Conservation (phyloP, 2,113 vertebrate species). For the Accipiter cooperii region DNA sequence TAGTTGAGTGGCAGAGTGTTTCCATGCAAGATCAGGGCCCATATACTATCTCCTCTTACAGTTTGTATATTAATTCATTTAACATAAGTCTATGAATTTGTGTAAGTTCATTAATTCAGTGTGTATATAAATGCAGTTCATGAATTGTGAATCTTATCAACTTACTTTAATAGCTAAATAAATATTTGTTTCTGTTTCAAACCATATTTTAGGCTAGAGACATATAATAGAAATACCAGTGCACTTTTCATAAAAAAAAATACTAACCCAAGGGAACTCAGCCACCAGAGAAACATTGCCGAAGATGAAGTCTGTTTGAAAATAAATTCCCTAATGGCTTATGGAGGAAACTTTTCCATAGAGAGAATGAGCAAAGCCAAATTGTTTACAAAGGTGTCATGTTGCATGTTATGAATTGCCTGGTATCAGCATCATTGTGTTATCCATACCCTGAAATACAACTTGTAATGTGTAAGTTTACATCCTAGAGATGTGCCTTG, state of each 20-base stretch:
- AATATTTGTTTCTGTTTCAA: slow-evolving; percentile 34
- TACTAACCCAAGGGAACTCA: neutral
- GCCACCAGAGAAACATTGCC: neutral
- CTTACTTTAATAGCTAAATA: slow-evolving; percentile 8
- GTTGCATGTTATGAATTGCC: neutral
- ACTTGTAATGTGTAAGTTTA: neutral
- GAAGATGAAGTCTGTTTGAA: neutral
- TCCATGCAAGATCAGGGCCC: neutral
- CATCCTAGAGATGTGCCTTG: neutral
- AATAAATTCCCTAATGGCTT: neutral
- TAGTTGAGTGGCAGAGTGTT: slow-evolving; percentile 7
- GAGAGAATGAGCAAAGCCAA: neutral
- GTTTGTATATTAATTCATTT: neutral
- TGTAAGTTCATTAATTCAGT: neutral
- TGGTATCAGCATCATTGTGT: neutral
- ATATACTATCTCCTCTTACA: neutral
- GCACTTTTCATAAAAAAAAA: neutral
- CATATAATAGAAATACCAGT: neutral
- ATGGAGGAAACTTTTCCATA: neutral
- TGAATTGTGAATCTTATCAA: neutral
- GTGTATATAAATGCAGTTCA: slow-evolving; percentile 15
- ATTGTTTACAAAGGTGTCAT: neutral
- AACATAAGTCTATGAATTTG: neutral
- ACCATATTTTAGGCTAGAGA: neutral
- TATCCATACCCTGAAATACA: neutral